Conservation (phyloP, 2,797 vertebrate species). For the Myotis findleyi region DNA sequence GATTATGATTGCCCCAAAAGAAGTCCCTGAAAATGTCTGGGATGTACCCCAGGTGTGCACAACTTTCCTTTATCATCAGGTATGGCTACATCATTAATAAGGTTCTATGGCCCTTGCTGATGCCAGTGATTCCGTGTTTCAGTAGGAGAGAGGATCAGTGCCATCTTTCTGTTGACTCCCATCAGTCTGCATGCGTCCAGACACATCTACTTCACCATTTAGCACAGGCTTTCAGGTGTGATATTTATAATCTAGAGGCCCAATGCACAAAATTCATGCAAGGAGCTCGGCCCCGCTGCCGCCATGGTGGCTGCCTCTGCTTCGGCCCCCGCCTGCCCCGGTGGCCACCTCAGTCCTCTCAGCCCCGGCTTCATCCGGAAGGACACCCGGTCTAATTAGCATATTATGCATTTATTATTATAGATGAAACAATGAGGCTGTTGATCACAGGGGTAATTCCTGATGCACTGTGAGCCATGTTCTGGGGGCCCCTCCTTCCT, state of each 20-base stretch:
- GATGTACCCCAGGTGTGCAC: neutral
- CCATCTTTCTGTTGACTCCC: neutral
- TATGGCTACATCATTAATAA: neutral
- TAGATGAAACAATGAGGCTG: neutral
- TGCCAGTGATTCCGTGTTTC: neutral
- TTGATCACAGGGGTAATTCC: neutral
- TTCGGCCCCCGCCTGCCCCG: accelerated
- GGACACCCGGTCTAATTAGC: no score
- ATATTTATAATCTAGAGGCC: neutral
- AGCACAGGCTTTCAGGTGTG: accelerated
- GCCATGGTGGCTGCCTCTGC: no score
- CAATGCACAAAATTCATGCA: no score
- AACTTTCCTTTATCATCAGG: neutral
- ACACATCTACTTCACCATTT: no score
- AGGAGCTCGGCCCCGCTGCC: no score
- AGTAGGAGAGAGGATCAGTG: neutral
- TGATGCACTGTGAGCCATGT: neutral
- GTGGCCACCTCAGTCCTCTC: no score
- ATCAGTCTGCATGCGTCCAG: neutral
- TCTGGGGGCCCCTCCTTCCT: neutral
- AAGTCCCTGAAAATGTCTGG: neutral
- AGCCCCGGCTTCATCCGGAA: no score
- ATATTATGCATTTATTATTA: no score
- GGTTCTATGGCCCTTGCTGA: neutral
- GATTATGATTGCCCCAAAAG: neutral